Percentiles rank a stretch among this genome's conserved stretches.
phyloP scores from a whole-genome alignment of 2,888 invertebrate species.

The Agrochola lychnidis region DNA sequence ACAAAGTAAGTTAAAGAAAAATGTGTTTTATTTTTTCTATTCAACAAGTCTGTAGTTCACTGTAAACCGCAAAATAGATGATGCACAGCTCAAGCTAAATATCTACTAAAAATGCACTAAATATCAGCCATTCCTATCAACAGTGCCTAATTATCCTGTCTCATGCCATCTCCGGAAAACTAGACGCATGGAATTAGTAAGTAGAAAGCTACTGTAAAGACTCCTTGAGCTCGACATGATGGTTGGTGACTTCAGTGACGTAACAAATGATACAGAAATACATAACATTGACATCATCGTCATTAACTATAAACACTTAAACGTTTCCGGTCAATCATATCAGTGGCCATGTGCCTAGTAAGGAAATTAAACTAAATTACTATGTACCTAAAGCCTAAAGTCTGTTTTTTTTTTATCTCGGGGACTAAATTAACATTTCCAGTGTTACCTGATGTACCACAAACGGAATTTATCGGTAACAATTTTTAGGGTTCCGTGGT shows the following conservation, averaged over 20 bases:
- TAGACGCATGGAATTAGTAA: not conserved
- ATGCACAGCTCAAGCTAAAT: not conserved
- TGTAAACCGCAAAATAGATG: slow-evolving; percentile 21
- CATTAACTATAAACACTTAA: slow-evolving; percentile 44
- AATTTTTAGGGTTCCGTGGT: too few species aligned
- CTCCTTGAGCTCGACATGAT: not conserved
- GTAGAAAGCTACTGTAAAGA: not conserved
- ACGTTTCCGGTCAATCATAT: slow-evolving; percentile 52
- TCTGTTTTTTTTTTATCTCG: too few species aligned
- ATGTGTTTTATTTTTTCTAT: not conserved
- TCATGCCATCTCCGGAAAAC: not conserved
- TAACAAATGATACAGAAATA: slow-evolving; percentile 8
- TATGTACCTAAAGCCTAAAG: too few species aligned
- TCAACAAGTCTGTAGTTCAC: not conserved
- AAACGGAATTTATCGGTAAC: too few species aligned
- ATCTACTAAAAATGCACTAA: not conserved
- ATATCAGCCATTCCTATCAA: not conserved
- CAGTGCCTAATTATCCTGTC: not conserved
- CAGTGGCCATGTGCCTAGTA: not conserved
- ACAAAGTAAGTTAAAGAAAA: not conserved
- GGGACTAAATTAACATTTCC: too few species aligned
- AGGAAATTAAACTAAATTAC: slow-evolving; percentile 11
- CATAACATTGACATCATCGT: slow-evolving; percentile 25
- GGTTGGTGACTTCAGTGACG: not conserved
- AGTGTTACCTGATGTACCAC: too few species aligned